phyloP scores from a whole-genome alignment of 2,797 vertebrate genomes.

The Epinephelus awoara region DNA sequence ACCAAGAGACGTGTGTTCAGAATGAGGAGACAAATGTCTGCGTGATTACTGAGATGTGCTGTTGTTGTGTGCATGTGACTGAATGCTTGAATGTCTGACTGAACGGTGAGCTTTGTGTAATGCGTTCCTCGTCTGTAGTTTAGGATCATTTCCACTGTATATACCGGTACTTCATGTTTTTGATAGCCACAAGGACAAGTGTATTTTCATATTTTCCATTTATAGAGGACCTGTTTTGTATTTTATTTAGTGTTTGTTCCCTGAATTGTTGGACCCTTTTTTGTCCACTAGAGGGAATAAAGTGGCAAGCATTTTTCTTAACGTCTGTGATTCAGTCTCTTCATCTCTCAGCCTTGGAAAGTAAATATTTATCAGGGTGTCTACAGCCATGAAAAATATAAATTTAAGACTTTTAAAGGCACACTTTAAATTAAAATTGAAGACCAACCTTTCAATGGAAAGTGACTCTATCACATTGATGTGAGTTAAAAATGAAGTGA shows the following conservation, averaged over 20 bases:
- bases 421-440: no score
- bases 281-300: constrained; percentile 87
- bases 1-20: constrained; percentile 48
- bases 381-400: no score
- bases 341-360: constrained; percentile 10
- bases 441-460: no score
- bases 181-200: constrained; percentile 86
- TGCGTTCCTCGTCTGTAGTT: constrained; percentile 75
- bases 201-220: constrained; percentile 91
- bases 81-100: constrained; percentile 74
- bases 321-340: constrained; percentile 37
- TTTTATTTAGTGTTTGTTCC: constrained; percentile 84
- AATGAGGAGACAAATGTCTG: constrained; percentile 38
- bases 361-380: background rate
- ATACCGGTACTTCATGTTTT: constrained; percentile 86
- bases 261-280: constrained; percentile 82
- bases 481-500: no score
- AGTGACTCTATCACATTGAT: no score
- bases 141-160: constrained; percentile 84
- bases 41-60: constrained; percentile 27
- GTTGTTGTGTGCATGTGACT: constrained; percentile 54
- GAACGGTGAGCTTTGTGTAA: constrained; percentile 64
- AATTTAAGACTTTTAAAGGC: no score
- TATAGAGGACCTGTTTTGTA: constrained; percentile 86
- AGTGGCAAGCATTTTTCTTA: constrained; percentile 82